phyloP scores from a whole-genome alignment of 2,888 invertebrate genomes.

The Erebia palarica region DNA sequence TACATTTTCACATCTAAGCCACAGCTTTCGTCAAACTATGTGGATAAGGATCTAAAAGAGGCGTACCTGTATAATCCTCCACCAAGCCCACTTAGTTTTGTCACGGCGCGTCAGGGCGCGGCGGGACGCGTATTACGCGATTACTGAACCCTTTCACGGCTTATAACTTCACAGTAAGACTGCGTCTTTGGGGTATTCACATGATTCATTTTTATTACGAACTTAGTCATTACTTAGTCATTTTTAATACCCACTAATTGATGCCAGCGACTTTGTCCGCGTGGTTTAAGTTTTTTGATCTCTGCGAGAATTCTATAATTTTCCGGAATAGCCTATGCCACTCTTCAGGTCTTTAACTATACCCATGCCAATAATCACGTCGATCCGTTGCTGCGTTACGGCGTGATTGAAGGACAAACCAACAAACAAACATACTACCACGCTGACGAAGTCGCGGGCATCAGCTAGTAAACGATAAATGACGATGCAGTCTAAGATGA shows the following conservation, averaged over 20 bases:
- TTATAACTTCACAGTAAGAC: constrained; percentile 7
- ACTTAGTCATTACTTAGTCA: constrained; percentile 7
- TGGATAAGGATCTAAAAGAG: not conserved
- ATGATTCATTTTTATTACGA: not conserved
- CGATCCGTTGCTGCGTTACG: too few species aligned
- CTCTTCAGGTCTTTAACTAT: too few species aligned
- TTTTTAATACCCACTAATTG: not conserved
- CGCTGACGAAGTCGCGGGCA: too few species aligned
- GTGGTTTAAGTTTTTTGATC: too few species aligned
- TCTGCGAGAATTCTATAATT: too few species aligned
- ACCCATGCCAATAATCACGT: too few species aligned
- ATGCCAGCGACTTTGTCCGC: too few species aligned
- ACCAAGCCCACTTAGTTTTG: constrained; percentile 1
- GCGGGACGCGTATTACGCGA: not conserved
- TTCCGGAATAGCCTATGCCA: too few species aligned
- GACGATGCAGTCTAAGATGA: too few species aligned
- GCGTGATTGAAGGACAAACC: too few species aligned
- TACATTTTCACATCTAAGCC: not conserved
- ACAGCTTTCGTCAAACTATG: not conserved
- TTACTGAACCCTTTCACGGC: constrained; percentile 9
- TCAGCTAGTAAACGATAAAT: too few species aligned
- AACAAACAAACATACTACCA: too few species aligned
- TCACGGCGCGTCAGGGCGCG: constrained; percentile 2
- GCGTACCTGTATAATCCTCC: constrained; percentile 1
- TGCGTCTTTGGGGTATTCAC: not conserved